Evolutionary conservation across 2,113 vertebrate species (phyloP), one percentile per base, ranked within the genome.

Genomic region (Alectura lathami): DNA sequence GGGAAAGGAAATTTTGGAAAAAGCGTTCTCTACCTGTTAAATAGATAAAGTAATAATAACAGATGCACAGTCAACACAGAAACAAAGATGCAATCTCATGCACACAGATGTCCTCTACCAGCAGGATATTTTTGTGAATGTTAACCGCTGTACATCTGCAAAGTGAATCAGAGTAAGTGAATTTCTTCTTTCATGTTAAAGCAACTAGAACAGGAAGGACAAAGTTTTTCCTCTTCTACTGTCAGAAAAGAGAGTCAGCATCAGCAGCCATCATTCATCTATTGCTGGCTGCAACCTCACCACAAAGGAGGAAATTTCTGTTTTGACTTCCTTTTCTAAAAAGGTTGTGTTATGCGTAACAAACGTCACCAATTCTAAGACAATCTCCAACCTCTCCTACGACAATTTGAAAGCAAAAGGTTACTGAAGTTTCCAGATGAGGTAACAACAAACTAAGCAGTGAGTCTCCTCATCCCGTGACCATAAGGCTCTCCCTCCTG

Each of bases 181-280:
- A 95, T 96, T 97, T 97, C 91, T 97, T 95, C 94, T 93, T 89
- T 90, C 69, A 50, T 17, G 47, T 60, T 88, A 67, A 93, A 96
- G 94, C 87, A 73, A 94, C 57, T 88, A 91, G 91, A 96, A 97
- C 45, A 92, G 83, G 81, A 97, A 97, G 83, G 63, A 92, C 69
- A 69, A 96, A 94, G 93, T 68, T 73, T 91, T 91, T 86, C 87
- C 66, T 62, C 88, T 93, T 86, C 54, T 79, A 81, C n/a, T 64
- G 88, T 87, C 75, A 96, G 85, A 89, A 96, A 73, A 43, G 51
- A 94, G 54, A 83, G 83, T 51, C 74, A 20, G 53, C 80, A 83
- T 54, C 66, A 62, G 70, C 83, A 86, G 23, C 54, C 80, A 78
- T 47, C 83, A 67, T 16, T 77, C 92, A 83, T 74, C 43, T 87